Conservation (phyloP, 2,113 vertebrate genomes). For the Alexandromys fortis region DNA sequence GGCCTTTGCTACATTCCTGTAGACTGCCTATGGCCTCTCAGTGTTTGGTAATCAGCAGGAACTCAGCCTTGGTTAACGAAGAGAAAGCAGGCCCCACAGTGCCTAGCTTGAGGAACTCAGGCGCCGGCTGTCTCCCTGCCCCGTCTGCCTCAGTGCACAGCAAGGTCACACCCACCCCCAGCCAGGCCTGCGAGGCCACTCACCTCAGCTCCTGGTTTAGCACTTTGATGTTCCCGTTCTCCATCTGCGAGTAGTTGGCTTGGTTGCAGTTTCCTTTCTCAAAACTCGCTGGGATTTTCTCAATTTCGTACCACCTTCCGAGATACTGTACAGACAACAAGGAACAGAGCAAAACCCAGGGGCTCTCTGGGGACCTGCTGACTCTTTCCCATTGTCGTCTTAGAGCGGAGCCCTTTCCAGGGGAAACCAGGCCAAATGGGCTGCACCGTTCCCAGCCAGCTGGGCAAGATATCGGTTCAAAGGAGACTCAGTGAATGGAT, state of each 20-base stretch:
- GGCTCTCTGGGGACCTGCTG: conserved; percentile 54
- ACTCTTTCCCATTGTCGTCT: conserved; percentile 46
- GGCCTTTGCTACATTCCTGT: neutral
- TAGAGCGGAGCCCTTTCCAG: conserved; percentile 48
- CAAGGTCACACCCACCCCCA: neutral
- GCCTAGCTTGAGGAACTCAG: neutral
- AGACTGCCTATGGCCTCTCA: neutral
- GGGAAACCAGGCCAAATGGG: conserved; percentile 48
- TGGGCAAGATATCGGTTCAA: conserved; percentile 15
- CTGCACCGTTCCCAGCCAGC: conserved; percentile 18
- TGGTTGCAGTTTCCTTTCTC: conserved; percentile 89
- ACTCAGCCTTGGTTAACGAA: neutral
- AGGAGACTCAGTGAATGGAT: neutral
- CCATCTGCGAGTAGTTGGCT: conserved; percentile 87
- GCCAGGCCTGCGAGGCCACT: conserved; percentile 52
- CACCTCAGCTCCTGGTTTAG: conserved; percentile 88
- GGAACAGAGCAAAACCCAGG: neutral
- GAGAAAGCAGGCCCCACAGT: neutral
- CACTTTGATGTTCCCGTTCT: conserved; percentile 88
- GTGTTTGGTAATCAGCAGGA: neutral
- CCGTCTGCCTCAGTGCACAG: no score
- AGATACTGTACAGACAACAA: conserved; percentile 86
- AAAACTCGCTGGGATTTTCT: conserved; percentile 87
- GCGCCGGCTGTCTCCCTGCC: neutral
- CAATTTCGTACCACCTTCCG: conserved; percentile 91